Conservation (phyloP, 2,888 invertebrate genomes). For the Emmelina monodactyla region DNA sequence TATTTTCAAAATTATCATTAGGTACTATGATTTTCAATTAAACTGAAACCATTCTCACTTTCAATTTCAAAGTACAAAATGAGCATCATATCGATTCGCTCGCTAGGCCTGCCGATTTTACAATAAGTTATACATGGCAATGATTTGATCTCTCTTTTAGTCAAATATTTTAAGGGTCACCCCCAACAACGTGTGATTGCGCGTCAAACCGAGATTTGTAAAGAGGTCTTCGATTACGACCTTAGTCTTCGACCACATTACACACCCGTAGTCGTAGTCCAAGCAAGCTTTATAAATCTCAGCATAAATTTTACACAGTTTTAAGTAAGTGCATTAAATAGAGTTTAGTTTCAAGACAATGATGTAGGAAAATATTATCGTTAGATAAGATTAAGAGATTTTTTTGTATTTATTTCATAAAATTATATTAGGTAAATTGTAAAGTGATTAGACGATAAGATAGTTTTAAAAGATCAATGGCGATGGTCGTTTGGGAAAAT, state of each 20-base stretch:
- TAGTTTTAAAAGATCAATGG: conserved; percentile 53
- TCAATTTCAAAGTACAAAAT: conserved; percentile 52
- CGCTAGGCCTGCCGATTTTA: conserved; percentile 31
- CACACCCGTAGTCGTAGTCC: not conserved
- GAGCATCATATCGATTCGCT: conserved; percentile 29
- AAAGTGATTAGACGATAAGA: conserved; percentile 57
- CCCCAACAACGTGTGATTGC: conserved; percentile 21
- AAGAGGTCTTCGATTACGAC: not conserved
- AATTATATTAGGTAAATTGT: conserved; percentile 65
- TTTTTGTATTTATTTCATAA: conserved; percentile 67
- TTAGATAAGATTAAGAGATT: conserved; percentile 54
- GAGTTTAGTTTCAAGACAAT: conserved; percentile 58
- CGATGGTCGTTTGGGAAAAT: conserved; percentile 52
- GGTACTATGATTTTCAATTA: no score
- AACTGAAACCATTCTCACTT: conserved; percentile 25
- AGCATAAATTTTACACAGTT: conserved; percentile 25
- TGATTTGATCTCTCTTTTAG: conserved; percentile 78
- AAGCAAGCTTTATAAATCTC: not conserved
- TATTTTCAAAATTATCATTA: no score
- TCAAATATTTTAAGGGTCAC: conserved; percentile 69
- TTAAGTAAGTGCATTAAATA: conserved; percentile 56
- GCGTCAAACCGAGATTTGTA: not conserved
- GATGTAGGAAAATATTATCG: conserved; percentile 61
- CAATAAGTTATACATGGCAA: conserved; percentile 67
- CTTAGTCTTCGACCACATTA: not conserved